Base-by-base conservation (phyloP, 2,797 vertebrate species). In the Dendrocincla tyrannina region DNA sequence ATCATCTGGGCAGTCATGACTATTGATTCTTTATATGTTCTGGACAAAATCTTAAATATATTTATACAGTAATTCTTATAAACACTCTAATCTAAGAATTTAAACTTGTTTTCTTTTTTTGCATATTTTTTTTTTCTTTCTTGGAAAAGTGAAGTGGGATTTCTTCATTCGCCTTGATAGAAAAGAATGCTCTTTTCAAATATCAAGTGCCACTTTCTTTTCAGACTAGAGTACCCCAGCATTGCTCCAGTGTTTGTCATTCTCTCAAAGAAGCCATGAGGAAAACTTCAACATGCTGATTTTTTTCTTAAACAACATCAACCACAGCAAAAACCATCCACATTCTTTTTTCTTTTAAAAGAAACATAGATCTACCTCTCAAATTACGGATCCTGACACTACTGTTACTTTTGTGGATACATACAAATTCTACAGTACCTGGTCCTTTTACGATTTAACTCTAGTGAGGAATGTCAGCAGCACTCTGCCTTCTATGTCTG, bases 121-220 rank as follows among this genome's bases (percentile, higher is more conserved):
- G 1, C 7, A 3, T 12, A 5, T 4, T 46, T 11, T 33, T 24
- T 28, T 13, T 37, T 15, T 42, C 12, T 15, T 0, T 27, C 16
- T 44, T 77, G 19, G 4, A 42, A 55, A 16, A 50, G 9, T 72
- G 35, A 75, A 81, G 23, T 6, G 1, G 1, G 12, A 33, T 27
- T 53, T 80, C 24, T 56, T 74, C 19, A 52, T 74, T 66, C 16
- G 53, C 11, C 25, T 84, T 67, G 17, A 68, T 46, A 37, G 0
- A 70, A 53, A 28, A 91, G 42, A 89, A 77, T 62, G 16, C 14
- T 69, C 33, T 55, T 85, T 80, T 85, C 22, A 56, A 53, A 85
- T 41, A 79, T 30, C 24, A 83, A 85, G 44, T 50, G 62, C 11
- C 20, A 56, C 20, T 75, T 73, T 10, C 32, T 85, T 88, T 85